phyloP scores from a whole-genome alignment of 2,888 invertebrate genomes.

The Prosopocoilus inquinatus region DNA sequence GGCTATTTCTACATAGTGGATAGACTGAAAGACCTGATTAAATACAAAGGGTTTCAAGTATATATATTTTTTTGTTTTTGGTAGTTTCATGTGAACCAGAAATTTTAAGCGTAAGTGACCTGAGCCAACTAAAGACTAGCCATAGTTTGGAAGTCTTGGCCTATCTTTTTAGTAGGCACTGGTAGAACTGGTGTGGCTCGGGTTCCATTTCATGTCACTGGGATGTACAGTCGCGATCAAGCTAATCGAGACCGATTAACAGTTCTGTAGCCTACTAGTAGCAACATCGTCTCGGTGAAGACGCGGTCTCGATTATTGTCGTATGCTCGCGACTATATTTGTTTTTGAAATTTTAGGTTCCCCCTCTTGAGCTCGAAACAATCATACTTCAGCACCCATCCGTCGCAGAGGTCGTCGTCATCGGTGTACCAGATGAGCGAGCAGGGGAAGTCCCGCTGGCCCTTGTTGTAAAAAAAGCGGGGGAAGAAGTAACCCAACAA shows the following conservation, averaged over 20 bases:
- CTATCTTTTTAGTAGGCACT: too few relatives aligned
- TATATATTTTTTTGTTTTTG: neutral
- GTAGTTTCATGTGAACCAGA: neutral
- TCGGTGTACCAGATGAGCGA: constrained; percentile 70
- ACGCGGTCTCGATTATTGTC: too few relatives aligned
- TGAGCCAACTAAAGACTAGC: too few relatives aligned
- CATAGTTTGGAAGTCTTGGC: too few relatives aligned
- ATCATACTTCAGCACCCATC: constrained; percentile 68
- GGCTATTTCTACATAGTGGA: constrained; percentile 77
- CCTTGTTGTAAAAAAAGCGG: constrained; percentile 66
- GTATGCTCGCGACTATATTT: too few relatives aligned
- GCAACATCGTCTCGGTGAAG: too few relatives aligned
- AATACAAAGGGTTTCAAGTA: constrained; percentile 80
- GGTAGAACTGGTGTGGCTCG: too few relatives aligned
- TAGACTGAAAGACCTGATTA: constrained; percentile 82
- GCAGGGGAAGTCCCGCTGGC: constrained; percentile 77
- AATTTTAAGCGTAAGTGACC: too few relatives aligned
- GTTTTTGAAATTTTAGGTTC: constrained; percentile 37
- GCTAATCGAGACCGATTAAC: too few relatives aligned
- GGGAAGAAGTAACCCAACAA: constrained; percentile 51
- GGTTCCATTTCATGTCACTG: too few relatives aligned
- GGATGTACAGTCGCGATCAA: too few relatives aligned
- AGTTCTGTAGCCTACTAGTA: too few relatives aligned
- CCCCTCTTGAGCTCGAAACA: constrained; percentile 85
- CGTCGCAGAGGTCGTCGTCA: constrained; percentile 77